Evolutionary conservation across 92 coral and sea anemone species (phyloP).

Genomic region (Umimayanthus chanpuru): DNA sequence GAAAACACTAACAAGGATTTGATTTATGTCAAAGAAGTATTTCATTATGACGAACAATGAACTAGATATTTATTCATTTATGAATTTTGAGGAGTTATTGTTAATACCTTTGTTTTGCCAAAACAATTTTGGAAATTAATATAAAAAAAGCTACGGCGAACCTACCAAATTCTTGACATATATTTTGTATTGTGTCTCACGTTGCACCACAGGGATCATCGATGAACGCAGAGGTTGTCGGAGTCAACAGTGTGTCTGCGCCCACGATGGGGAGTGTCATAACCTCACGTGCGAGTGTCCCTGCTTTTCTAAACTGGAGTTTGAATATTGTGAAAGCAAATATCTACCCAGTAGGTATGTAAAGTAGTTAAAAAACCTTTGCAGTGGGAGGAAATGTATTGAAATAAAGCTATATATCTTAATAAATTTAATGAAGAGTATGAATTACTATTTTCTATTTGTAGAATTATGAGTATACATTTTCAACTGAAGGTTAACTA

Average conservation of each 20-base stretch:
- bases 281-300: slow-evolving; percentile 59
- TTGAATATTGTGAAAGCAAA: slow-evolving; percentile 55
- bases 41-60: too few species aligned
- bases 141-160: background rate
- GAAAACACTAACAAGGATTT: too few species aligned
- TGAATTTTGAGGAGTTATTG: too few species aligned
- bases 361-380: too few species aligned
- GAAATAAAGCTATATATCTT: too few species aligned
- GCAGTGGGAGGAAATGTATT: too few species aligned
- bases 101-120: background rate
- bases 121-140: background rate
- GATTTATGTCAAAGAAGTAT: too few species aligned
- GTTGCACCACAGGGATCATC: slow-evolving; percentile 39
- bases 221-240: slow-evolving; percentile 25
- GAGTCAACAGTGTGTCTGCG: slow-evolving; percentile 38
- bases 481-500: too few species aligned
- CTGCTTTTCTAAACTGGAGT: slow-evolving; percentile 45
- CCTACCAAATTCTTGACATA: background rate
- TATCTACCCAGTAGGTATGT: slow-evolving; percentile 57
- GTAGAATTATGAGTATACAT: too few species aligned
- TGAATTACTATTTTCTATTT: too few species aligned
- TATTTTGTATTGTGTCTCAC: background rate
- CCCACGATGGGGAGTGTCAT: slow-evolving; percentile 32
- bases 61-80: too few species aligned
- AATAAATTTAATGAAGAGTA: too few species aligned